Conservation (phyloP, 1,140 invertebrate genomes). For the Anthonomus grandis region DNA sequence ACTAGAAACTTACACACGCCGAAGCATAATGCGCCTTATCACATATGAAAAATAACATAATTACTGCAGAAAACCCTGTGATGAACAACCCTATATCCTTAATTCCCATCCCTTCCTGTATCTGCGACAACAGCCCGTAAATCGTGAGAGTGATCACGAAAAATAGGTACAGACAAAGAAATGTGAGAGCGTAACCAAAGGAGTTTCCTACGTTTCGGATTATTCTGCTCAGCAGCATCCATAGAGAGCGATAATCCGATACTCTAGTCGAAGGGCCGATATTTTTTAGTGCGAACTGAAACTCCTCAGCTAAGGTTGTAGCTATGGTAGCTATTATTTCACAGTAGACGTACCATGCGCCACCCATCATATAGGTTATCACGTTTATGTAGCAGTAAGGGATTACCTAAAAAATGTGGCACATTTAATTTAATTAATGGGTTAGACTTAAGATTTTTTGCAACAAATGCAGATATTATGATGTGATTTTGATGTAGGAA, state of each 20-base stretch:
- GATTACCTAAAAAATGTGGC: constrained; percentile 47
- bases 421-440: too few species aligned
- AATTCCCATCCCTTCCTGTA: constrained; percentile 62
- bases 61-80: constrained; percentile 60
- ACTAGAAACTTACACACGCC: constrained; percentile 37
- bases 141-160: constrained; percentile 65
- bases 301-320: constrained; percentile 59
- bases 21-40: constrained; percentile 66
- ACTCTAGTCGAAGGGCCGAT: constrained; percentile 61
- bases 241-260: constrained; percentile 61
- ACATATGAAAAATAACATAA: constrained; percentile 62
- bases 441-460: too few species aligned
- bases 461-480: too few species aligned
- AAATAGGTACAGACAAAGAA: constrained; percentile 63
- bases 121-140: constrained; percentile 64
- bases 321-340: constrained; percentile 59
- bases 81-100: constrained; percentile 63
- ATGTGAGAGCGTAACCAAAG: constrained; percentile 60
- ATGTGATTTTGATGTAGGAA: too few species aligned
- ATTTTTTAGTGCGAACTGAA: constrained; percentile 60
- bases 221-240: constrained; percentile 62
- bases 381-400: constrained; percentile 65
- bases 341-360: constrained; percentile 57
- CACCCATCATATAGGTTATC: constrained; percentile 56
- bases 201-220: constrained; percentile 60